phyloP scores from a whole-genome alignment of 2,888 invertebrate genomes.

The Pediacus dermestoides region DNA sequence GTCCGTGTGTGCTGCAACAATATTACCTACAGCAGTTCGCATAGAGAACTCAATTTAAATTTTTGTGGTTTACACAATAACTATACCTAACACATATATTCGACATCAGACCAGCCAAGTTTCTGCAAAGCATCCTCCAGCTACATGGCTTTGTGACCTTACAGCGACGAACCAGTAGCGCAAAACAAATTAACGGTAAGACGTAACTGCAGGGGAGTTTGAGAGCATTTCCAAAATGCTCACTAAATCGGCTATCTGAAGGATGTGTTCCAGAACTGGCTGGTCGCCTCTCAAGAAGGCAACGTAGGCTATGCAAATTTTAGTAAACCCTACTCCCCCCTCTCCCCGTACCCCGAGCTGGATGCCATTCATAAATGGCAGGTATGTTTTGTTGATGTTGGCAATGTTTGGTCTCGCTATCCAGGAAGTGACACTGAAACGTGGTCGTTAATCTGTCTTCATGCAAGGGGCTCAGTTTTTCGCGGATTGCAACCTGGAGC shows the following conservation, averaged over 20 bases:
- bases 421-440: constrained; percentile 46
- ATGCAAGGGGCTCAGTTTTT: constrained; percentile 58
- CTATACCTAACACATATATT: no score
- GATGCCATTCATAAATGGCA: constrained; percentile 27
- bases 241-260: constrained; percentile 16
- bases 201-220: constrained; percentile 17
- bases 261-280: constrained; percentile 34
- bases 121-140: constrained; percentile 31
- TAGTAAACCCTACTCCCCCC: no score
- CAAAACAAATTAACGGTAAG: no score
- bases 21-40: no score
- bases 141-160: constrained; percentile 13
- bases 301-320: constrained; percentile 37
- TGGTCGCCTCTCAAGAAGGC: no score
- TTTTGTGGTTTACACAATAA: no score
- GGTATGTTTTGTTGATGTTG: constrained; percentile 21
- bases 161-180: no score
- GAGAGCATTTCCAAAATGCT: constrained; percentile 12
- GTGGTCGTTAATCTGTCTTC: constrained; percentile 50
- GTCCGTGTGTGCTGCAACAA: constrained; percentile 14
- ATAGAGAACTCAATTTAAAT: no score
- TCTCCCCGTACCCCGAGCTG: constrained; percentile 27
- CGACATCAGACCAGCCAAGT: constrained; percentile 28
- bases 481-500: constrained; percentile 46
- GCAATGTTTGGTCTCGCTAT: constrained; percentile 40